Conservation (phyloP, 2,113 vertebrate species). For the Psilopsiagon aurifrons region DNA sequence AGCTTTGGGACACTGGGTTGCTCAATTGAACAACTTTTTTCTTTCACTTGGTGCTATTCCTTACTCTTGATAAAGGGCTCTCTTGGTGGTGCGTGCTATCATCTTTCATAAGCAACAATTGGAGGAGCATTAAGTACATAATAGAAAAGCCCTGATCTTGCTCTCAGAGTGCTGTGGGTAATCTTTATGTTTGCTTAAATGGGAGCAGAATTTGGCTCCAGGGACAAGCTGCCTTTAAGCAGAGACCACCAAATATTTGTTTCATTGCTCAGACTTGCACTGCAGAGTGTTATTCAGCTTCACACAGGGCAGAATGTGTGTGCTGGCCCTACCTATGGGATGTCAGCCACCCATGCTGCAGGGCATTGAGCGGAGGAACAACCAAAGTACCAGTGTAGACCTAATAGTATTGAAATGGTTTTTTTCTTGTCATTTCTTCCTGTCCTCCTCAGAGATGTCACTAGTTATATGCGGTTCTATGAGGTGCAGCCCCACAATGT, state of each 20-base stretch:
- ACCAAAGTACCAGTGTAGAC: rapidly evolving
- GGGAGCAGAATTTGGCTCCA: not conserved
- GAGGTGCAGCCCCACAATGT: not conserved
- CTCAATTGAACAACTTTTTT: not conserved
- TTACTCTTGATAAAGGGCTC: not conserved
- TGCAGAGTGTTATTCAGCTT: not conserved
- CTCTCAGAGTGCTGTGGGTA: not conserved
- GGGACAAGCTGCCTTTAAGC: not conserved
- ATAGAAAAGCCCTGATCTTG: not conserved
- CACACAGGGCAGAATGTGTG: rapidly evolving
- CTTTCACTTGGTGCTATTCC: not conserved
- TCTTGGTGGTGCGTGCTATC: not conserved
- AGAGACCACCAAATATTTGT: not conserved
- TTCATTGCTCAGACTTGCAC: not conserved
- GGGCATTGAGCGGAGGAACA: rapidly evolving
- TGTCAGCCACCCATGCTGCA: rapidly evolving
- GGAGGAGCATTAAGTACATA: not conserved
- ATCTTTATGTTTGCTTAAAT: not conserved
- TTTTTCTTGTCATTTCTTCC: not conserved
- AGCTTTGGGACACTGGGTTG: not conserved
- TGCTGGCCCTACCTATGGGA: not conserved
- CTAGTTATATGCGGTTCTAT: not conserved
- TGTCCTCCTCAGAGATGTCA: not conserved
- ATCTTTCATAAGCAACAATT: not conserved
- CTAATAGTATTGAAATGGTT: not conserved